Percentiles rank a stretch among this genome's conserved stretches.
These are phyloP conservation scores for Paralvinella palmiformis DNA, from an alignment of 1,140 invertebrate species.

Conservation along the genomic window DNA sequence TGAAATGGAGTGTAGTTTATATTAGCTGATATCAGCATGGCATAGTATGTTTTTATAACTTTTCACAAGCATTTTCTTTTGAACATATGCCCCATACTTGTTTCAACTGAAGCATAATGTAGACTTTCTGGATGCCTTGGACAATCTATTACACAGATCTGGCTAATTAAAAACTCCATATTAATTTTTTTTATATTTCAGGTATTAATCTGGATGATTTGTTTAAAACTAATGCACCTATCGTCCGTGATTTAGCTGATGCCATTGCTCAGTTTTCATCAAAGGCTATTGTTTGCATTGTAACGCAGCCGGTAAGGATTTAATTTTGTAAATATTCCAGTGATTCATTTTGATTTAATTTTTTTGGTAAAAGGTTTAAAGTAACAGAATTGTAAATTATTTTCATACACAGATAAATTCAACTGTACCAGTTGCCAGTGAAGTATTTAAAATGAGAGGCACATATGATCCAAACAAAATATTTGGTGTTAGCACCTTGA, in stretches of 20 bases:
- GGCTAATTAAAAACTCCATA: too few species aligned
- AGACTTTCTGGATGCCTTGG: too few species aligned
- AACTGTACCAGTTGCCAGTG: slow-evolving; percentile 93
- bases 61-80: too few species aligned
- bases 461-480: slow-evolving; percentile 85
- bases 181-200: slow-evolving; percentile 23
- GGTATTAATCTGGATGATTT: slow-evolving; percentile 77
- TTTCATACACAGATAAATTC: slow-evolving; percentile 80
- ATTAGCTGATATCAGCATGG: too few species aligned
- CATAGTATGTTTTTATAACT: too few species aligned
- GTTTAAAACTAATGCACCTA: slow-evolving; percentile 98
- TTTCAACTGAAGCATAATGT: too few species aligned
- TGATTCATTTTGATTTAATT: background rate
- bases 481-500: slow-evolving; percentile 92
- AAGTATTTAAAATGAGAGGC: slow-evolving; percentile 85
- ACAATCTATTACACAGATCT: too few species aligned
- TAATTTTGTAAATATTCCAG: too few species aligned
- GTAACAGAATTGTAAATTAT: too few species aligned
- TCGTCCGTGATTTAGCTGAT: slow-evolving; percentile 81
- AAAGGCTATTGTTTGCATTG: slow-evolving; percentile 90
- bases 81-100: too few species aligned
- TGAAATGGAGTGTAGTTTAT: too few species aligned
- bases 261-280: slow-evolving; percentile 77
- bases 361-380: too few species aligned
- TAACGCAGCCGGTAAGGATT: slow-evolving; percentile 81